These are phyloP conservation scores for Chionomys nivalis DNA, from an alignment of 2,113 vertebrate genomes.

Conservation along the genomic window DNA sequence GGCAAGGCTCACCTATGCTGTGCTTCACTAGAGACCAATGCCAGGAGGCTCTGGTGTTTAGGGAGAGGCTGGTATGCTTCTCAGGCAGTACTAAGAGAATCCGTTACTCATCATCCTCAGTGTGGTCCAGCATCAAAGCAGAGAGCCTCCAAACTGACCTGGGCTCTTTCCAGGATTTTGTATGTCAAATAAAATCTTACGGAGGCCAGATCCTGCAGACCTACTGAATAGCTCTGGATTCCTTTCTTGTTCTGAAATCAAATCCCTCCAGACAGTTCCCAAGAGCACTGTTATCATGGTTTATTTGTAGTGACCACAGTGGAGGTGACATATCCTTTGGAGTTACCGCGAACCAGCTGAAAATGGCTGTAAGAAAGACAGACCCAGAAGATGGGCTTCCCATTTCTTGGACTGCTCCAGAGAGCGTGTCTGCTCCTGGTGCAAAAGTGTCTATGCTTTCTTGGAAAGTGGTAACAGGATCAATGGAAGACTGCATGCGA, in stretches of 20 bases:
- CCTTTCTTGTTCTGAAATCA: constrained; percentile 55
- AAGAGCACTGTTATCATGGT: constrained; percentile 1
- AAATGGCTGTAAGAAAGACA: constrained; percentile 8
- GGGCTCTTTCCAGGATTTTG: neutral
- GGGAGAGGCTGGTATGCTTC: neutral
- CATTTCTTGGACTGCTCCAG: neutral
- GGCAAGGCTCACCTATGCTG: neutral
- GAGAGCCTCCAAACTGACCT: neutral
- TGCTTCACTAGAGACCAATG: neutral
- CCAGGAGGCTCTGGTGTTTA: neutral
- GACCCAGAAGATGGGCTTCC: neutral
- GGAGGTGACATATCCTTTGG: neutral
- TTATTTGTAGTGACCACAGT: constrained; percentile 20
- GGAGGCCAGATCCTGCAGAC: neutral
- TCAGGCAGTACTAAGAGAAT: neutral
- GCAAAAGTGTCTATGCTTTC: constrained; percentile 74
- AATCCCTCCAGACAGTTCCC: neutral
- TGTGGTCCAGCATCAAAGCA: neutral
- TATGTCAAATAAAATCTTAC: neutral
- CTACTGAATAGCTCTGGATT: neutral
- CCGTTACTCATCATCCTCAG: neutral
- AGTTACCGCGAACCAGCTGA: neutral
- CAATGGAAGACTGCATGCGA: constrained; percentile 61
- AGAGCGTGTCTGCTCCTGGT: neutral
- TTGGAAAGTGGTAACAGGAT: constrained; percentile 75